Conservation (phyloP, 2,797 vertebrate genomes). For the Fistularia commersonii region DNA sequence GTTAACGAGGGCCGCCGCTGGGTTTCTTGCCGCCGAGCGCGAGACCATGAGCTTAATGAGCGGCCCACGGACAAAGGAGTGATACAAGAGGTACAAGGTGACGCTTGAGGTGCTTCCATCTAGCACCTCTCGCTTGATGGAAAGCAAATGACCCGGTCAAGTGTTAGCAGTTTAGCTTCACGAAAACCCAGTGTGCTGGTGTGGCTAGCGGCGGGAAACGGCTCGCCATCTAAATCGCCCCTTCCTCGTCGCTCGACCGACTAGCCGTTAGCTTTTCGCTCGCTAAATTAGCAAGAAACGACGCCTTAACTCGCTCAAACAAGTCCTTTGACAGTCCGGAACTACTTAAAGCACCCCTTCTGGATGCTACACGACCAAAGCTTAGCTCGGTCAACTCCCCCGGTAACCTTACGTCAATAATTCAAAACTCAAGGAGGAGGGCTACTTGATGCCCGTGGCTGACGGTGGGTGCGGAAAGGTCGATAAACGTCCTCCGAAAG, state of each 20-base stretch:
- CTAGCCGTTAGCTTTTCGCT: neutral
- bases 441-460: no score
- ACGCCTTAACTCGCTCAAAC: neutral
- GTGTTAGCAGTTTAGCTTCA: constrained; percentile 8
- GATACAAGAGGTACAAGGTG: constrained; percentile 10
- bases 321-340: no score
- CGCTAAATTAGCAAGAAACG: neutral
- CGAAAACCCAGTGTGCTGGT: no score
- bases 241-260: neutral
- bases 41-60: constrained; percentile 55
- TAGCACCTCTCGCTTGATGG: constrained; percentile 7
- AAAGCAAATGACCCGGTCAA: constrained; percentile 19
- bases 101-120: constrained; percentile 13
- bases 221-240: no score
- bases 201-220: no score
- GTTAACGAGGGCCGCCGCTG: constrained; percentile 66
- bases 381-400: no score
- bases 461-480: no score
- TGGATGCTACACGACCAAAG: no score
- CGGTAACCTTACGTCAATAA: no score
- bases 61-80: constrained; percentile 28
- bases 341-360: no score
- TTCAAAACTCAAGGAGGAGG: no score
- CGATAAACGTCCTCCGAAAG: no score
- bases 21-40: constrained; percentile 37